Base-by-base conservation (phyloP, 2,888 invertebrate genomes). In the Augiades crinisus region DNA sequence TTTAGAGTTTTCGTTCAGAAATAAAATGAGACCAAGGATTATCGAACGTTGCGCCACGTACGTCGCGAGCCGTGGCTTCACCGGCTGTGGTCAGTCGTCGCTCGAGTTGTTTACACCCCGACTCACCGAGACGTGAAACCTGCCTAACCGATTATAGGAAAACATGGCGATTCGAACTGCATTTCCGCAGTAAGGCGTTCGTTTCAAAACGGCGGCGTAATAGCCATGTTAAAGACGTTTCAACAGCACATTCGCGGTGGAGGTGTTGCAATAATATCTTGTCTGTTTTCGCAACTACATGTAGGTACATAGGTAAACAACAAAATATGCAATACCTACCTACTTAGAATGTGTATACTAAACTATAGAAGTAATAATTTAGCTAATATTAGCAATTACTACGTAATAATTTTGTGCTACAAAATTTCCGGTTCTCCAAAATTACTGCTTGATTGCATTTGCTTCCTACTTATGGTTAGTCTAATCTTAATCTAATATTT, bases 31-130 rank as follows among this genome's bases (percentile, higher is more conserved):
- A 52, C 37, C 21, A 44, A 55, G 41, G 56, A 60, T 53, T 53
- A 56, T 66, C 68, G 68, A 36, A 31, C 50, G 70, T 64, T 59
- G 63, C 8, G 84, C 86, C 86, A 86, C 88, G 87, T 85, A 71
- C 78, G 72, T 49, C 57, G 55, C 75, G 78, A 73, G 61, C 80
- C 63, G 83, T 82, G 87, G 86, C 83, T 76, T 68, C 69, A 75
- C 84, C 85, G 85, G 78, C 78, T 84, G 72, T 87, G 82, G 62
- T 62, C 36, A 54, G 46, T 56, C 45, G 47, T 24, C 51, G 36
- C 38, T 47, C 54, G 55, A 44, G 59, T 79, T 82, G 81, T 82
- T 83, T 83, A 82, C 80, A 72, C 47, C 47, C 41, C 34, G 47
- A 58, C 51, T 19, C 44, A n/a, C 10, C 34, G 54, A 56, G 56